A percentile compares a stretch with the other conserved stretches of the same genome.
phyloP scores from a whole-genome alignment of 2,113 vertebrate species.

The Turdus rufiventris region DNA sequence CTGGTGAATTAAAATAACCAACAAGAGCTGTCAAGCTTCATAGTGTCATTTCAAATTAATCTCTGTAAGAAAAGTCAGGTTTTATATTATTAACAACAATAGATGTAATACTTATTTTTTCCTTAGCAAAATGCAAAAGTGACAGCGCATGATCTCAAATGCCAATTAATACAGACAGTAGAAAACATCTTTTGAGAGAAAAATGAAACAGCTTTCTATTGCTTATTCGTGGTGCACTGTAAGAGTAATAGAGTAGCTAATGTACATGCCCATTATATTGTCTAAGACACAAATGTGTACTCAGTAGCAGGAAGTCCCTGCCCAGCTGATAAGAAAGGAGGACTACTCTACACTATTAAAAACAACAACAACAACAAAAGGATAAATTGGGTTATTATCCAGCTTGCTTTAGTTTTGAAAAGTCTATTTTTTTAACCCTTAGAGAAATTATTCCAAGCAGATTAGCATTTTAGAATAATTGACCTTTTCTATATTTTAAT shows the following conservation, averaged over 20 bases:
- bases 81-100: conserved; percentile 20
- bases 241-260: neutral
- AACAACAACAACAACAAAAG: neutral
- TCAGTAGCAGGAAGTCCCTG: conserved; percentile 53
- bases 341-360: neutral
- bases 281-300: neutral
- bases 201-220: neutral
- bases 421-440: neutral
- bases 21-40: conserved; percentile 13
- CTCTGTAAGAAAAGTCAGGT: neutral
- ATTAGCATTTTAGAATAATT: neutral
- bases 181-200: neutral
- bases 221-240: neutral
- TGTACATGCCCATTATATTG: neutral
- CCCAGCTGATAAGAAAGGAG: conserved; percentile 49
- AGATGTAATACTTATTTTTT: neutral
- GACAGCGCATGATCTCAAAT: neutral
- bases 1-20: conserved; percentile 63
- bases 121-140: neutral
- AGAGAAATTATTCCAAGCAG: neutral
- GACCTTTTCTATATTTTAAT: neutral
- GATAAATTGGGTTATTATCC: neutral
- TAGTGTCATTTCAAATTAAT: conserved; percentile 65
- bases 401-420: neutral
- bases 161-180: neutral